phyloP scores from a whole-genome alignment of 2,113 vertebrate species.

The Hypocryptadius cinnamomeus region DNA sequence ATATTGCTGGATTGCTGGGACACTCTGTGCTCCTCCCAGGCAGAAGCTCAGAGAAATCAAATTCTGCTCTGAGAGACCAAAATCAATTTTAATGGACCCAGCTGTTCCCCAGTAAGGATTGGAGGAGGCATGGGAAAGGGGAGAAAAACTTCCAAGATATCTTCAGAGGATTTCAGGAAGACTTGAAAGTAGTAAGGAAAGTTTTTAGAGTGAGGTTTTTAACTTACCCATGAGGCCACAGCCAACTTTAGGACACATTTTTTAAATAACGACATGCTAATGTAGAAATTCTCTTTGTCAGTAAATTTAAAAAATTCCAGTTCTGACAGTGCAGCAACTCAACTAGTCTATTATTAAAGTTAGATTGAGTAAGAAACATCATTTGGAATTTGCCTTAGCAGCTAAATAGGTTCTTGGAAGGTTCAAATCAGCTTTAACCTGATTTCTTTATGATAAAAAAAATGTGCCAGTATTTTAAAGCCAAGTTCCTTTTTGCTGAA shows the following conservation, averaged over 20 bases:
- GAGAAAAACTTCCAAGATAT: neutral
- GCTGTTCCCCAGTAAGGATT: neutral
- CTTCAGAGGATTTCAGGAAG: neutral
- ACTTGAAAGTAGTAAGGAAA: neutral
- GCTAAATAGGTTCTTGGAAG: neutral
- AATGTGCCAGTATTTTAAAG: neutral
- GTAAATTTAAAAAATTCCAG: neutral
- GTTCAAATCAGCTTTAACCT: conserved; percentile 12
- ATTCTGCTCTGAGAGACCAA: neutral
- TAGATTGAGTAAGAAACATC: neutral
- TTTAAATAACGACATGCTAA: neutral
- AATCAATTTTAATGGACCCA: conserved; percentile 9
- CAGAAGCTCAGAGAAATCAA: neutral
- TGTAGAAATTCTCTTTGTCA: neutral
- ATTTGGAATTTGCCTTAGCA: neutral
- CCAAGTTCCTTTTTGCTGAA: neutral
- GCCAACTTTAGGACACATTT: neutral
- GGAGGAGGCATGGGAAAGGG: neutral
- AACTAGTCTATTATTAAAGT: neutral
- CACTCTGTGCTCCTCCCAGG: neutral
- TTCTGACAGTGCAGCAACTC: neutral
- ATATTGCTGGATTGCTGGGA: neutral
- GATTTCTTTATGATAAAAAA: neutral
- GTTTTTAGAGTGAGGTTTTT: neutral
- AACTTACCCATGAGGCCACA: neutral